Evolutionary conservation across 1,140 invertebrate genomes (phyloP).

Genomic region (Diabrotica virgifera): DNA sequence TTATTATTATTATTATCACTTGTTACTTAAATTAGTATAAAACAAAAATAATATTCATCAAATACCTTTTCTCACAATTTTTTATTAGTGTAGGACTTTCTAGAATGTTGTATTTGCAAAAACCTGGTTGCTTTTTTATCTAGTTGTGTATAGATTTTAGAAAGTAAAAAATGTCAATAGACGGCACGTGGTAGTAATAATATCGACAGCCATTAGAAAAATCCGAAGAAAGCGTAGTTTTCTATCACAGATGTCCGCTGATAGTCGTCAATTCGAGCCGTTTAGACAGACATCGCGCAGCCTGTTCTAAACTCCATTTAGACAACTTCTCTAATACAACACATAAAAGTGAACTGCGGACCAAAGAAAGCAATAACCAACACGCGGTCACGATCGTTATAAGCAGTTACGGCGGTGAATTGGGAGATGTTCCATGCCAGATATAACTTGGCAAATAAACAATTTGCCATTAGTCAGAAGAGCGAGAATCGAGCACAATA

Average conservation of each 20-base stretch:
- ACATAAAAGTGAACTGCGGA: constrained; percentile 34
- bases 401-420: constrained; percentile 30
- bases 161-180: constrained; percentile 6
- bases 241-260: constrained; percentile 7
- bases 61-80: too few relatives aligned
- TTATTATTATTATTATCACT: too few relatives aligned
- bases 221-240: constrained; percentile 5
- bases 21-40: too few relatives aligned
- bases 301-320: constrained; percentile 28
- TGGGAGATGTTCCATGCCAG: constrained; percentile 27
- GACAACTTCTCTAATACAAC: constrained; percentile 36
- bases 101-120: too few relatives aligned
- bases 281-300: constrained; percentile 1
- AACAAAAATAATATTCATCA: too few relatives aligned
- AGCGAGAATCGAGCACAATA: not conserved
- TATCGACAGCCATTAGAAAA: constrained; percentile 12
- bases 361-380: constrained; percentile 35
- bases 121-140: too few relatives aligned
- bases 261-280: constrained; percentile 14
- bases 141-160: too few relatives aligned
- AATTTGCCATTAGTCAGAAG: constrained; percentile 38
- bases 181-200: constrained; percentile 1
- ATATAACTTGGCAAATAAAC: constrained; percentile 38
- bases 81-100: too few relatives aligned
- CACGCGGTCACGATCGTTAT: constrained; percentile 36